Evolutionary conservation across 2,888 invertebrate genomes (phyloP), one percentile per base, ranked within the genome.

Genomic region (Cheilosia soror): DNA sequence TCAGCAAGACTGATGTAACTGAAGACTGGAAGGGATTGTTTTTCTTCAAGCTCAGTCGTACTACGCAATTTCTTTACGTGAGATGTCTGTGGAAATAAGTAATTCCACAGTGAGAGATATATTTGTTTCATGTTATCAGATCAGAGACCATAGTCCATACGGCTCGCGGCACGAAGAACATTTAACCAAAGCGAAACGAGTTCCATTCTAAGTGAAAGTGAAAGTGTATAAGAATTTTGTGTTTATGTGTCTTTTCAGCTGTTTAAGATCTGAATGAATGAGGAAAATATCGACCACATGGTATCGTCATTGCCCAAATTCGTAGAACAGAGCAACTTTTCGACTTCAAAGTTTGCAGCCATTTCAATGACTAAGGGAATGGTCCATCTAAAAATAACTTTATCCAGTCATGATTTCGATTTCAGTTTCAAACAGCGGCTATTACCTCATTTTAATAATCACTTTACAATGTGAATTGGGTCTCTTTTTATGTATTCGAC

Each of bases 381-480:
- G 15, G 44, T 15, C 7, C 44, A 47, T 15, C 15, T n/a, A 47
- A 15, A 47, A 47, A 47, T 47, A n/a, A 7, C 15, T 5, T n/a
- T 15, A n/a, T 47, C 15, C 44, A 5, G 44, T 15, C 44, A 47
- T 47, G 6, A 47, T 47, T 47, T 15, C 6, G 44, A 47, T 7
- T 15, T 15, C n/a, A 1, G n/a, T 47, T 11, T 37, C 37, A 37
- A 37, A 37, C 6, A 20, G 44, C 44, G 15, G 7, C 5, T 47
- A 47, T 47, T n/a, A 47, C 44, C 44, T 47, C n/a, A 47, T 47
- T 47, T 47, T 47, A 7, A 47, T 7, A 47, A 47, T 47, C 15
- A n/a, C 44, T 47, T 47, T 15, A 7, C 7, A n/a, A 47, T 47
- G 44, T 6, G 44, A 47, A 7, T 9, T 47, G 5, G 2, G 11